Base-by-base conservation (phyloP, 2,113 vertebrate genomes). In the Todiramphus saurophagus region DNA sequence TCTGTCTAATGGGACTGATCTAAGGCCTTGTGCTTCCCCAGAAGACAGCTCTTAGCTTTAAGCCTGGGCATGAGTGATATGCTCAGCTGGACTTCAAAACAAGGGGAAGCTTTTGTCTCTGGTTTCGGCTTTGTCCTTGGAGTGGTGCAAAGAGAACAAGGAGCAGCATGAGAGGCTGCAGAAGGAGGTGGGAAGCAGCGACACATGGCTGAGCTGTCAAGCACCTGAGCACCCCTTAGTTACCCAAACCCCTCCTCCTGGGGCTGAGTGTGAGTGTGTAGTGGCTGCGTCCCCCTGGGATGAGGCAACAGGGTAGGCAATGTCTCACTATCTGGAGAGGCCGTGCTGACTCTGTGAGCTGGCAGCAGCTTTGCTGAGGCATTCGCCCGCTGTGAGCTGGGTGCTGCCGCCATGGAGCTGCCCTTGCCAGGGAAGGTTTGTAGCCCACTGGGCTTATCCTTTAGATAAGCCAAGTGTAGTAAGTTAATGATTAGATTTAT, bases 401-500 rank as follows among this genome's bases (percentile, higher is more conserved):
- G n/a, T n/a, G n/a, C n/a, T n/a, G n/a, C n/a, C n/a, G n/a, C n/a
- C n/a, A n/a, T n/a, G n/a, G n/a, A 46, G 37, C 59, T 33, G 60
- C 56, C 46, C 7, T 31, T 91, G 58, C 25, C 0, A 2, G 25
- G 70, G 66, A 77, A 53, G 21, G 60, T 87, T 62, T 89, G 80
- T 67, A 41, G 64, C 41, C 44, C 0, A 1, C 41, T n/a, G 46
- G 55, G 51, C 9, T 1, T 30, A 79, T 64, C 89, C 91, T 87
- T 73, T 44, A 24, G 66, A 10, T 44, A 20, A 31, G 66, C 93
- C 74, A 27, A 77, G 62, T 31, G 70, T 28, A 77, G 74, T 33
- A 58, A 86, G 81, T 82, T 85, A 83, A 90, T 73, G 58, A 79
- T 90, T 19, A 53, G 58, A 83, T 93, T 91, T 84, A 91, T 95